Base-by-base conservation (phyloP, 92 coral and sea anemone genomes). In the Phenganax stokvisi region DNA sequence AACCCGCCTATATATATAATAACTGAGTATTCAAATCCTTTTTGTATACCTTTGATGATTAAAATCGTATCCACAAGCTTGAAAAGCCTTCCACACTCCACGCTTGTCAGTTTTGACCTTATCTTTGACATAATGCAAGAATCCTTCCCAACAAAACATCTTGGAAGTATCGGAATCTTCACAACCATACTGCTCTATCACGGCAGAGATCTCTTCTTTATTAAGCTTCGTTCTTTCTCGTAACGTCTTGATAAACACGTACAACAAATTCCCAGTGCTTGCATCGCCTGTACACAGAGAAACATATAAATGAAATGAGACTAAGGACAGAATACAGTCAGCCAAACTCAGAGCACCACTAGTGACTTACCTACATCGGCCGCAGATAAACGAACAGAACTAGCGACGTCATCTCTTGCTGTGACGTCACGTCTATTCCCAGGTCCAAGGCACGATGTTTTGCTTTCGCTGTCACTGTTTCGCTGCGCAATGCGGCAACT, bases 61-160 rank as follows among this genome's bases (percentile, higher is more conserved):
- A 51, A 94, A 82, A 80, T 91, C 92, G 80, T 92, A 94, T 51
- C 98, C 98, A 83, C 98, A 94, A 56, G 94, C 94, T 31, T 87
- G 86, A 11, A 90, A 58, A 16, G 92, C 97, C 80, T 90, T 92
- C 97, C 97, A 94, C 72, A 92, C 77, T 9, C 85, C 57, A 31
- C 98, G 89, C 61, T 87, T 88, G 78, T 87, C 89, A 68, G 86
- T 93, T 31, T 55, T 73, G 20, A 86, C 85, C 55, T 88, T 86
- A 9, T 25, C 65, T 54, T 81, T 72, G n/a, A 84, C 91, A 93
- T 93, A 94, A 28, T 75, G 87, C n/a, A 89, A 66, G 55, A 94
- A 92, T 30, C 89, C 91, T 9, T 83, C 70, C 13, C 87, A 58
- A 16, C 86, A 85, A 27, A 91, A 82, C 12, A 60, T 5, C 51